Conservation (phyloP, 2,888 invertebrate genomes). For the Dendrolimus houi region DNA sequence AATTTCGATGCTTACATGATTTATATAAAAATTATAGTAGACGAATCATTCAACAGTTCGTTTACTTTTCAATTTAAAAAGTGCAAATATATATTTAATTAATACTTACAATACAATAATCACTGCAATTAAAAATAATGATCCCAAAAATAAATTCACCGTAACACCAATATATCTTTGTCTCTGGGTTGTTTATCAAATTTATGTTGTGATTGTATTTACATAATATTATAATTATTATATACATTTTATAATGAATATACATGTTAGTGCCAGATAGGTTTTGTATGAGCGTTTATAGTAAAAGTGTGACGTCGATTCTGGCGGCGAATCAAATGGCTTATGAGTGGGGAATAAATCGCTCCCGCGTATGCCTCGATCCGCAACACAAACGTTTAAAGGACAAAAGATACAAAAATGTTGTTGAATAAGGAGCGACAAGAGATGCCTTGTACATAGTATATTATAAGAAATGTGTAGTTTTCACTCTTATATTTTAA, state of each 20-base stretch:
- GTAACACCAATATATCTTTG: conserved; percentile 56
- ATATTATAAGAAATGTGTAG: conserved; percentile 66
- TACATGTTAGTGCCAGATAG: conserved; percentile 75
- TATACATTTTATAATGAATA: conserved; percentile 74
- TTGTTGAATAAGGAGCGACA: conserved; percentile 39
- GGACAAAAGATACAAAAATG: conserved; percentile 26
- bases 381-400: conserved; percentile 6
- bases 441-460: conserved; percentile 71
- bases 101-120: no score
- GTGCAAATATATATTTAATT: conserved; percentile 33
- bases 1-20: no score
- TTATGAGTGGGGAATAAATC: background rate
- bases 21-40: no score
- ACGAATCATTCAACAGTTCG: no score
- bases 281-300: conserved; percentile 69
- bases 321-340: background rate
- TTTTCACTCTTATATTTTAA: conserved; percentile 72
- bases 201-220: conserved; percentile 75
- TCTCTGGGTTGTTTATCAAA: conserved; percentile 71
- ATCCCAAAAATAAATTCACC: conserved; percentile 26
- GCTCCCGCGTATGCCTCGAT: conserved; percentile 2
- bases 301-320: conserved; percentile 17
- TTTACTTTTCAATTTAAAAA: conserved; percentile 10
- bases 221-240: conserved; percentile 55
- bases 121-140: no score